Evolutionary conservation across 2,888 invertebrate genomes (phyloP), one percentile per base, ranked within the genome.

Genomic region (Perithous albicinctus): DNA sequence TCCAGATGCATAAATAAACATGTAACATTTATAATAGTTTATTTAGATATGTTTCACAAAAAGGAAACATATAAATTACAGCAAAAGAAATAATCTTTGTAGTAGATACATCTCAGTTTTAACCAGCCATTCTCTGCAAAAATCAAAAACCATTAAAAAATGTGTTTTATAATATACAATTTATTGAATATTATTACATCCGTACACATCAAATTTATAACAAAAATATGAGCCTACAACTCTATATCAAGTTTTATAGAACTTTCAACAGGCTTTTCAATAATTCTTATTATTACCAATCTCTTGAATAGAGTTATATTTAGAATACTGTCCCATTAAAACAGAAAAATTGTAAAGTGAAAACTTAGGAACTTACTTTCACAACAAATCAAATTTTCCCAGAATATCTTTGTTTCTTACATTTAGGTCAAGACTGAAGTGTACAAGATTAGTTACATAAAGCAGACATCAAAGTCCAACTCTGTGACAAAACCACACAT

Each of bases 401-500:
- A 32, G 18, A 18, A 59, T 32, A 32, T 59, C 8, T 35, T 59
- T 8, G 59, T 51, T 43, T 59, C 8, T 0, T 32, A 32, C 15
- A 32, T 59, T 35, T 35, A 32, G 18, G 32, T 15, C 5, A 59
- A 18, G 10, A 26, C 26, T 12, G 1, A 26, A 7, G 15, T 15
- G 7, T 20, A 20, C 23, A 8, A 20, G 6, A 67, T 67, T 54
- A 54, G 54, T 20, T 18, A 26, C 54, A 23, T 20, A 54, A 69
- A 41, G 69, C 12, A 1, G 29, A 4, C n/a, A n/a, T 56, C 69
- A 69, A 69, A 56, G 69, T 70, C 15, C 56, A 10, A 15, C 0
- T 26, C 15, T 15, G 10, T 15, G 43, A 46, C 46, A 48, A 29
- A 70, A 56, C 41, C 54, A 10, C 10, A 20, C 26, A 56, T 41